A percentile compares a stretch with the other conserved stretches of the same genome.
Evolutionary conservation across 2,113 vertebrate genomes (phyloP).

Genomic region (Anolis sagrei): DNA sequence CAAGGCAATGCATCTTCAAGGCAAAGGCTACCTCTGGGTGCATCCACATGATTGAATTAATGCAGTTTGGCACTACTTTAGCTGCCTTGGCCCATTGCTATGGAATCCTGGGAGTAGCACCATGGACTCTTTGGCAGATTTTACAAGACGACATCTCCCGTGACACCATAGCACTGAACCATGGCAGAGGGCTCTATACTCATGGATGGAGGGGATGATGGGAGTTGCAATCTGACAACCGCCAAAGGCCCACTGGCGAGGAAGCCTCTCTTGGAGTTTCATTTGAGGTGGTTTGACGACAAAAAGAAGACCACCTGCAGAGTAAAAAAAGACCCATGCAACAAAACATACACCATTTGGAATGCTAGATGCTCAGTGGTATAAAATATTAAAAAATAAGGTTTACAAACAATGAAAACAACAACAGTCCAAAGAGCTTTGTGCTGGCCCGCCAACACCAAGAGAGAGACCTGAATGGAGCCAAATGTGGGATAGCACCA

Average conservation of each 20-base stretch:
- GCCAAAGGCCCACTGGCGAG: too few species aligned
- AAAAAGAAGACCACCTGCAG: background rate
- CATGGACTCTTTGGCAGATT: too few species aligned
- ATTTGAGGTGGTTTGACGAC: slow-evolving; percentile 41
- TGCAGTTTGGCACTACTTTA: too few species aligned
- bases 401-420: slow-evolving; percentile 26
- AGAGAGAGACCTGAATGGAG: background rate
- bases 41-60: too few species aligned
- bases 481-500: slow-evolving; percentile 55
- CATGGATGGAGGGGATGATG: background rate
- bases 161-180: too few species aligned
- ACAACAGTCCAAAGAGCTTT: slow-evolving; percentile 46
- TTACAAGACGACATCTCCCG: too few species aligned
- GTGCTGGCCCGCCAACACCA: slow-evolving; percentile 69
- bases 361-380: slow-evolving; percentile 41
- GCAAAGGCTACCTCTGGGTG: too few species aligned
- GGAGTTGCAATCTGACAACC: background rate
- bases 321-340: background rate
- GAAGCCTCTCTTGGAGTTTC: too few species aligned
- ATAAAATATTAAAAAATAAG: slow-evolving; percentile 47
- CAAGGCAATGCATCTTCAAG: too few species aligned
- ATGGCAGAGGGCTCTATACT: too few species aligned
- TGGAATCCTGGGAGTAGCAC: too few species aligned
- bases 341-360: background rate
- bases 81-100: too few species aligned